phyloP scores from a whole-genome alignment of 2,113 vertebrate genomes.

The Macroglossus sobrinus region DNA sequence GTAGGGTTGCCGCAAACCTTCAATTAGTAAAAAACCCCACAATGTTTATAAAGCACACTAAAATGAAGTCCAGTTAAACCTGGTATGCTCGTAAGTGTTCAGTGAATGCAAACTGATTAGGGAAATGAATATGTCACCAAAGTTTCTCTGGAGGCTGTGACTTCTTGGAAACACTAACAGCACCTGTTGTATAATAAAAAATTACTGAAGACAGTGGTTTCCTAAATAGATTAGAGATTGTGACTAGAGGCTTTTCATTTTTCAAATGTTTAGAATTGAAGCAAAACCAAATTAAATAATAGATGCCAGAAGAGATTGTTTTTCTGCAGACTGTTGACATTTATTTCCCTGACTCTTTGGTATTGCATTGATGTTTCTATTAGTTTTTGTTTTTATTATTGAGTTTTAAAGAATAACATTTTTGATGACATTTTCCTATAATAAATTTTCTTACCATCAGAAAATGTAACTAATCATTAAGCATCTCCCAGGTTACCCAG shows the following conservation, averaged over 20 bases:
- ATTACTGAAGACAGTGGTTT: background rate
- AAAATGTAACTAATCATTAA: background rate
- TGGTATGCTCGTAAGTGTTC: background rate
- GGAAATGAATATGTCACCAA: background rate
- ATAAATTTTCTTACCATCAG: background rate
- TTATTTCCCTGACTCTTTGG: background rate
- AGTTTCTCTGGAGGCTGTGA: background rate
- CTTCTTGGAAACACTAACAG: background rate
- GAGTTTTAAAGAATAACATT: background rate
- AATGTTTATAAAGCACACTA: background rate
- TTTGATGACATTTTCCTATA: background rate
- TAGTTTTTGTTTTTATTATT: background rate
- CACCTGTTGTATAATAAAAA: background rate
- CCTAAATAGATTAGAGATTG: background rate
- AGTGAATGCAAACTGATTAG: background rate
- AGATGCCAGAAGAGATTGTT: background rate
- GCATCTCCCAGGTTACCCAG: background rate
- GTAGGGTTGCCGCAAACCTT: background rate
- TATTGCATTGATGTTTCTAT: background rate
- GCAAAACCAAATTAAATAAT: slow-evolving; percentile 22
- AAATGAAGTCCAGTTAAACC: background rate
- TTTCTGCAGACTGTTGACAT: background rate
- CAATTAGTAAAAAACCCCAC: background rate
- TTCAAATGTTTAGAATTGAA: slow-evolving; percentile 5
- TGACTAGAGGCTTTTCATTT: background rate